phyloP scores from a whole-genome alignment of 2,888 invertebrate species.

The Plusia festucae region DNA sequence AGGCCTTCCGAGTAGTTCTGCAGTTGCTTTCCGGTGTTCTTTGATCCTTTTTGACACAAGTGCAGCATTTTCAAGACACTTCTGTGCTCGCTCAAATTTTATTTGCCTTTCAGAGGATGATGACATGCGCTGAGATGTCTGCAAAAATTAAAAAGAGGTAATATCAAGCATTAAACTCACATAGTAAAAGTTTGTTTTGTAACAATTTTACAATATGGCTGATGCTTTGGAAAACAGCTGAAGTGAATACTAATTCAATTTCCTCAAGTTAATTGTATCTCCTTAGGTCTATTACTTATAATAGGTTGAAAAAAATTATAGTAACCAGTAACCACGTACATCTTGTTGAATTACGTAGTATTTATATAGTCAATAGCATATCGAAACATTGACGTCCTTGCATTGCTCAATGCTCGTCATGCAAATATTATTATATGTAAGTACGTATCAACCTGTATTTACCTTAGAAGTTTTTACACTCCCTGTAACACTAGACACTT shows the following conservation, averaged over 20 bases:
- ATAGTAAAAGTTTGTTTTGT: neutral
- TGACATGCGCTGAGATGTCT: constrained; percentile 71
- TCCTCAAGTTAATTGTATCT: neutral
- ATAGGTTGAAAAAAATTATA: constrained; percentile 13
- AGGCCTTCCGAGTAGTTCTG: constrained; percentile 82
- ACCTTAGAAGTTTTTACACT: constrained; percentile 82
- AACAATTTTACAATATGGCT: constrained; percentile 25
- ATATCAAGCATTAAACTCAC: too few relatives aligned
- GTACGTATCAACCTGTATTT: constrained; percentile 26
- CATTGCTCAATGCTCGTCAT: constrained; percentile 16
- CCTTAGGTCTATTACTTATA: neutral
- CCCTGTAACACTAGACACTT: constrained; percentile 76
- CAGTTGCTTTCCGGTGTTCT: constrained; percentile 86
- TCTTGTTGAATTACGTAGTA: constrained; percentile 47
- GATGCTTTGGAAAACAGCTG: constrained; percentile 24
- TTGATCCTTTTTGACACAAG: constrained; percentile 86
- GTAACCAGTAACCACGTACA: constrained; percentile 20
- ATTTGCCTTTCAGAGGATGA: constrained; percentile 83
- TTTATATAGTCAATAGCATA: constrained; percentile 37
- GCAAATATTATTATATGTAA: constrained; percentile 19
- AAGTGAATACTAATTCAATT: constrained; percentile 8
- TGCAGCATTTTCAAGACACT: constrained; percentile 86
- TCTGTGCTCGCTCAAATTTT: constrained; percentile 85
- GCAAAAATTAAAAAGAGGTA: too few relatives aligned
- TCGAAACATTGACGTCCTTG: constrained; percentile 48